These are phyloP conservation scores for Ceyx melanurus DNA, from an alignment of 2,113 vertebrate species.

Conservation along the genomic window DNA sequence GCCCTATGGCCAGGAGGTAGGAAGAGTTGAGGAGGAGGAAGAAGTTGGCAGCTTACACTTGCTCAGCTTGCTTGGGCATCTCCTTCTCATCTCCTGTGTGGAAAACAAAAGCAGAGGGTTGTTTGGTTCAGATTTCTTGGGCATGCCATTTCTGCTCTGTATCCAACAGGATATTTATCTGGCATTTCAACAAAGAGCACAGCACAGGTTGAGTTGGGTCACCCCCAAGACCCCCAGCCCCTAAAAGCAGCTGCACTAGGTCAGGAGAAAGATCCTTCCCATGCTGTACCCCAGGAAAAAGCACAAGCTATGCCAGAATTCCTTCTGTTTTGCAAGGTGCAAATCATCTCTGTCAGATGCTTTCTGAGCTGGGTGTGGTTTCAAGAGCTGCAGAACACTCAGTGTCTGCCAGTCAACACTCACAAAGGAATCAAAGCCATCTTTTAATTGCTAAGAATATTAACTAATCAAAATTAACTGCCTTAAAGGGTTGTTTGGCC, in stretches of 20 bases:
- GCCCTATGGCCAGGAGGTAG: background rate
- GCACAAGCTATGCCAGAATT: background rate
- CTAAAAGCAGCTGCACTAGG: background rate
- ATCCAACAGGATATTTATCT: background rate
- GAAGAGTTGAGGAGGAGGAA: background rate
- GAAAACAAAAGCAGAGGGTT: background rate
- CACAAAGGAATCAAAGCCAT: background rate
- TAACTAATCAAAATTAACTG: background rate
- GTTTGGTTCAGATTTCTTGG: background rate
- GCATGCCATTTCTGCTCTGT: background rate
- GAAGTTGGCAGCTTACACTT: slow-evolving; percentile 81
- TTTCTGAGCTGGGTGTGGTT: background rate
- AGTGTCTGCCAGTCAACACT: background rate
- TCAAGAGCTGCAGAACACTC: background rate
- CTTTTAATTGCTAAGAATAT: background rate
- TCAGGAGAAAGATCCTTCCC: background rate
- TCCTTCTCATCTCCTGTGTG: slow-evolving; percentile 78
- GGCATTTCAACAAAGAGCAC: background rate
- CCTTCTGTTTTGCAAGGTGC: background rate
- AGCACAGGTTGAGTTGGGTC: background rate
- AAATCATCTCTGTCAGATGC: background rate
- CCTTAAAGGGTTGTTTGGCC: background rate
- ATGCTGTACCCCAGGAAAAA: background rate
- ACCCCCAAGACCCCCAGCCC: background rate
- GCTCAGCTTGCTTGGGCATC: slow-evolving; percentile 78